Evolutionary conservation across 2,113 vertebrate genomes (phyloP).

Genomic region (Sinocyclocheilus grahami): DNA sequence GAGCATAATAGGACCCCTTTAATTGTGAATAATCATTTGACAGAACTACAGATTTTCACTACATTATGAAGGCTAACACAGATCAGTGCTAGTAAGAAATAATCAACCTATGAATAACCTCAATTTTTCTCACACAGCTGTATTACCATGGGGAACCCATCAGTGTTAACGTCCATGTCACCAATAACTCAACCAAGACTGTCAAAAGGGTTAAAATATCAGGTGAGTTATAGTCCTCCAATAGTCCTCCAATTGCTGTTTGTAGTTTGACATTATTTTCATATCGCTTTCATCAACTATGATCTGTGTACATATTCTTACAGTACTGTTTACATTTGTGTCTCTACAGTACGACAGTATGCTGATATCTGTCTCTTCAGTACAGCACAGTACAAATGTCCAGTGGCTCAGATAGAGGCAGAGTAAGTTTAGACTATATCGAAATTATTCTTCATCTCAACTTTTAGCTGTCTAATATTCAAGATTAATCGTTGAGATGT

Average conservation of each 20-base stretch:
- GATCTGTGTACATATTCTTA: not conserved
- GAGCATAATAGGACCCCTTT: too few relatives aligned
- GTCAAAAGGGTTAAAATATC: constrained; percentile 90
- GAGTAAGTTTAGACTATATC: constrained; percentile 76
- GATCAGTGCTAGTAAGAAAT: not conserved
- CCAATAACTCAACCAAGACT: constrained; percentile 91
- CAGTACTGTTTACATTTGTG: not conserved
- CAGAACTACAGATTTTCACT: not conserved
- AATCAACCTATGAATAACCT: not conserved
- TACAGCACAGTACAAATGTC: constrained; percentile 92
- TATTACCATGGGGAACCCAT: constrained; percentile 88
- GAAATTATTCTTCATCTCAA: not conserved
- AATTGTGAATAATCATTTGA: too few relatives aligned
- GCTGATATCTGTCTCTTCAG: constrained; percentile 95
- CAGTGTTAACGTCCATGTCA: constrained; percentile 90
- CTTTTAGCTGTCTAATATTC: not conserved
- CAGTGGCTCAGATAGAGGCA: constrained; percentile 86
- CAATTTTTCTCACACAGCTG: constrained; percentile 70
- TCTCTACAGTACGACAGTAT: constrained; percentile 85
- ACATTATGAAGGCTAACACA: not conserved
- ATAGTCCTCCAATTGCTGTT: not conserved
- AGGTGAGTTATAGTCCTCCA: constrained; percentile 65
- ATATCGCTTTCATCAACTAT: not conserved
- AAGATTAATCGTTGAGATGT: not conserved
- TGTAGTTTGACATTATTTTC: not conserved